A percentile compares a stretch with the other conserved stretches of the same genome.
Conservation (phyloP, 2,797 vertebrate genomes). For the Liparis tanakae region DNA sequence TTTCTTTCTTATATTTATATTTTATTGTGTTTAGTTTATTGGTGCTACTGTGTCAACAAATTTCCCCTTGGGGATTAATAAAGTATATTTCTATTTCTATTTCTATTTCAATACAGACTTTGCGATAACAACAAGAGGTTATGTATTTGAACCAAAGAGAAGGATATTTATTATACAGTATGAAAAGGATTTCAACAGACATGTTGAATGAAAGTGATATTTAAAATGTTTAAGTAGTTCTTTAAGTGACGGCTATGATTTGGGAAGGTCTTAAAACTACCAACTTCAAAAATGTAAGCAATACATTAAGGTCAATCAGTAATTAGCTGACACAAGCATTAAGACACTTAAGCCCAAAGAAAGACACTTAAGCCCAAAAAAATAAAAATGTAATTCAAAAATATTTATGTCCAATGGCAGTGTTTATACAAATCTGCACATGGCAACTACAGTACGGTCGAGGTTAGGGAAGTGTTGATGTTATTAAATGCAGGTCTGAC, state of each 20-base stretch:
- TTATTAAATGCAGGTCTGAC: not conserved
- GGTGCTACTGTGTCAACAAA: too few relatives aligned
- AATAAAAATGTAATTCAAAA: not conserved
- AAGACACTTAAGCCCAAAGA: too few relatives aligned
- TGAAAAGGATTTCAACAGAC: not conserved
- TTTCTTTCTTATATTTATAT: too few relatives aligned
- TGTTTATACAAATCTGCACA: not conserved
- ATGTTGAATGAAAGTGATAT: constrained; percentile 3
- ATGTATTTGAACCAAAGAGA: not conserved
- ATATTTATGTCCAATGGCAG: not conserved
- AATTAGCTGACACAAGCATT: not conserved
- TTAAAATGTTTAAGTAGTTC: not conserved
- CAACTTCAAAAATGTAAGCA: not conserved
- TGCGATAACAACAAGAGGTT: not conserved
- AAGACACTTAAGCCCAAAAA: too few relatives aligned
- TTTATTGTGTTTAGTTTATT: too few relatives aligned
- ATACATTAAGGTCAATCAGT: not conserved
- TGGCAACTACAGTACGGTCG: constrained; percentile 1
- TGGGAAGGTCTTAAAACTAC: not conserved
- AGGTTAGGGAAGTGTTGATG: not conserved
- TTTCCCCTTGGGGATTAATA: too few relatives aligned
- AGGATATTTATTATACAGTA: not conserved
- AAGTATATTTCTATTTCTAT: too few relatives aligned
- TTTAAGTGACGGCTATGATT: not conserved
- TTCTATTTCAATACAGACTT: too few relatives aligned